These are phyloP conservation scores for Ganaspis brasiliensis DNA, from an alignment of 2,888 invertebrate species.

Conservation along the genomic window DNA sequence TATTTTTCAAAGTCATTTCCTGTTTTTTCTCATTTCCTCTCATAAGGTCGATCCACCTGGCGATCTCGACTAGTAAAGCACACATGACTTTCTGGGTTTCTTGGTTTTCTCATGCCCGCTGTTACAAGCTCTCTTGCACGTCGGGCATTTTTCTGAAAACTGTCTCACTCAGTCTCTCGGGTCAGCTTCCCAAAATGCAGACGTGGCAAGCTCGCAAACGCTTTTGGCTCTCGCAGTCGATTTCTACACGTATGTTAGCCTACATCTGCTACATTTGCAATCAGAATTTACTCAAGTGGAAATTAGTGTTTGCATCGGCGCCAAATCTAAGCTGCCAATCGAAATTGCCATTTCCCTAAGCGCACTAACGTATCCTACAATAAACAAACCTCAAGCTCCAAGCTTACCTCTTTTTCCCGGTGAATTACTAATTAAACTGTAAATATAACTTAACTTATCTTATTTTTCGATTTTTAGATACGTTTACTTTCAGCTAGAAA, in stretches of 20 bases:
- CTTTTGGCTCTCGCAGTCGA: conserved; percentile 39
- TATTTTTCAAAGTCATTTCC: conserved; percentile 15
- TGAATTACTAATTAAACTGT: too few species aligned
- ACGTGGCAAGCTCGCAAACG: conserved; percentile 61
- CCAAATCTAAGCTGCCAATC: conserved; percentile 56
- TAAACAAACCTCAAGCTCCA: too few species aligned
- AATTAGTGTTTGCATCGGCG: conserved; percentile 59
- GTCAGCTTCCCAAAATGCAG: conserved; percentile 70
- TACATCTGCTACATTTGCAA: conserved; percentile 70
- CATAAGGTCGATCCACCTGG: conserved; percentile 44
- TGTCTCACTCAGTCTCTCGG: conserved; percentile 65
- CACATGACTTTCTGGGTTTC: conserved; percentile 52
- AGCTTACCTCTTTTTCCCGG: too few species aligned
- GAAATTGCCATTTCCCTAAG: conserved; percentile 43
- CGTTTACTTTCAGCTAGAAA: too few species aligned
- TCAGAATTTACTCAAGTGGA: conserved; percentile 63
- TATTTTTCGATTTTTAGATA: too few species aligned
- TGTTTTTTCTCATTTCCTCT: conserved; percentile 27
- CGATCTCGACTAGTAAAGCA: conserved; percentile 47
- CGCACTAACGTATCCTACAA: conserved; percentile 4
- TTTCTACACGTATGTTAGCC: conserved; percentile 48
- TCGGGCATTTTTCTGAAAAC: conserved; percentile 72
- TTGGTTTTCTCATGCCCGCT: conserved; percentile 53
- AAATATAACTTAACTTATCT: too few species aligned
- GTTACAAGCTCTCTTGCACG: conserved; percentile 70